Conservation (phyloP, 2,113 vertebrate species). For the Ammodytes marinus region DNA sequence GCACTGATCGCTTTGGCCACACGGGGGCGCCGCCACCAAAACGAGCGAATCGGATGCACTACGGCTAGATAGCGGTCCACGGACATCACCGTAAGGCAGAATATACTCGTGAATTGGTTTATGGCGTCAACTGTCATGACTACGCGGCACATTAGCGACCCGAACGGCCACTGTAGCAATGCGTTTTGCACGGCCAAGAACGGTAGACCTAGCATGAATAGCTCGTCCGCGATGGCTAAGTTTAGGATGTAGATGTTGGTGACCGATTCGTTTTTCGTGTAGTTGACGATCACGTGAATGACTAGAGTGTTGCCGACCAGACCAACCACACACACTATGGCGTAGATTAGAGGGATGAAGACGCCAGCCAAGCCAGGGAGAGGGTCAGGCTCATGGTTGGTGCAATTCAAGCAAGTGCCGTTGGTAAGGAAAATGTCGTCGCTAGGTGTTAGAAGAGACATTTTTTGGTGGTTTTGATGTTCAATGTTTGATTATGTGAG, state of each 20-base stretch:
- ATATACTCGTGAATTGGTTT: constrained; percentile 99
- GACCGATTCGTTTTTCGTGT: constrained; percentile 90
- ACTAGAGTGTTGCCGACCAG: constrained; percentile 94
- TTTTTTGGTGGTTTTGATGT: too few relatives aligned
- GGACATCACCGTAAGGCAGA: constrained; percentile 96
- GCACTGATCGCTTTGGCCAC: constrained; percentile 91
- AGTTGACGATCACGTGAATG: constrained; percentile 92
- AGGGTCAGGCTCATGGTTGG: constrained; percentile 26
- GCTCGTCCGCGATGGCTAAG: constrained; percentile 94
- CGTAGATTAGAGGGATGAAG: constrained; percentile 93
- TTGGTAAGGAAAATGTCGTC: constrained; percentile 31
- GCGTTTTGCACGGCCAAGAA: constrained; percentile 95
- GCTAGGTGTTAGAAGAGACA: not conserved
- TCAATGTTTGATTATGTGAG: too few relatives aligned
- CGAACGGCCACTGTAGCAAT: constrained; percentile 95
- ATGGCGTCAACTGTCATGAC: constrained; percentile 97
- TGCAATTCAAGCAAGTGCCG: constrained; percentile 64
- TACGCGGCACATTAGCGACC: constrained; percentile 94
- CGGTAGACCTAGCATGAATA: constrained; percentile 96
- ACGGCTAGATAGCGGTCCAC: constrained; percentile 96
- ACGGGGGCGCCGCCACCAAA: constrained; percentile 90
- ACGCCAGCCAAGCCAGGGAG: constrained; percentile 85
- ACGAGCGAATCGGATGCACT: constrained; percentile 91
- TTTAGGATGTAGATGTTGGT: constrained; percentile 97
- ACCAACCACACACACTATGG: constrained; percentile 92